Evolutionary conservation across 2,888 invertebrate species (phyloP).

Genomic region (Hypomecis atomaria): DNA sequence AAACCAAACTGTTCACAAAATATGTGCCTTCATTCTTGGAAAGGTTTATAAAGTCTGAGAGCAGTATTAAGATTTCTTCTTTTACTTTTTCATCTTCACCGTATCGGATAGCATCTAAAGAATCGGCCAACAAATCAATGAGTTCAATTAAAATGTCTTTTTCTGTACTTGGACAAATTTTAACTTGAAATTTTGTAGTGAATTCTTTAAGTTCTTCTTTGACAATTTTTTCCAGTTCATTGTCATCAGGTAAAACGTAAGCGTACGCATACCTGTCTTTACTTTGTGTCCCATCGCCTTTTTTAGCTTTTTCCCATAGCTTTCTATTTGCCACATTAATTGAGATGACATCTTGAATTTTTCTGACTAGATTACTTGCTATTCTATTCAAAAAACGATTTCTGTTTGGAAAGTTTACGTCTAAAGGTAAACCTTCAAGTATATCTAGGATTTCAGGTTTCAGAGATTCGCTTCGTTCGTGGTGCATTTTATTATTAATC

Average conservation of each 20-base stretch:
- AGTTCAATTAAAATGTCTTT: conserved; percentile 57
- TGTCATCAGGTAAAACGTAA: conserved; percentile 48
- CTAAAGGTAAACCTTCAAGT: conserved; percentile 54
- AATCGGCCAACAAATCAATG: conserved; percentile 50
- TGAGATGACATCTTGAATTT: conserved; percentile 29
- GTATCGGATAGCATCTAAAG: conserved; percentile 46
- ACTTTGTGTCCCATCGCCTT: neutral
- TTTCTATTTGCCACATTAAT: conserved; percentile 19
- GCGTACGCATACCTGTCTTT: conserved; percentile 21
- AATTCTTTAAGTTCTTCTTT: conserved; percentile 49
- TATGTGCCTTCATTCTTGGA: conserved; percentile 48
- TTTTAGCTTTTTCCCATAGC: conserved; percentile 13
- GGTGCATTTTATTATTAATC: conserved; percentile 40
- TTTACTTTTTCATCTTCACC: conserved; percentile 46
- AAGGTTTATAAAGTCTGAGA: conserved; percentile 50
- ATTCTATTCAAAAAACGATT: conserved; percentile 48
- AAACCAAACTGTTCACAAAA: conserved; percentile 46
- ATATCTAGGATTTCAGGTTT: conserved; percentile 50
- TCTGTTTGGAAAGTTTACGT: conserved; percentile 44
- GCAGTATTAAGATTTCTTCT: conserved; percentile 49
- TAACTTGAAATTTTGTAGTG: conserved; percentile 43
- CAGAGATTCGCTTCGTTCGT: conserved; percentile 40
- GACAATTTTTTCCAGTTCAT: conserved; percentile 52
- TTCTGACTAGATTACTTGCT: conserved; percentile 52
- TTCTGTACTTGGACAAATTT: conserved; percentile 40